A percentile compares a stretch with the other conserved stretches of the same genome.
These are phyloP conservation scores for Exaiptasia diaphana DNA, from an alignment of 64 coral and sea anemone genomes.

Conservation along the genomic window DNA sequence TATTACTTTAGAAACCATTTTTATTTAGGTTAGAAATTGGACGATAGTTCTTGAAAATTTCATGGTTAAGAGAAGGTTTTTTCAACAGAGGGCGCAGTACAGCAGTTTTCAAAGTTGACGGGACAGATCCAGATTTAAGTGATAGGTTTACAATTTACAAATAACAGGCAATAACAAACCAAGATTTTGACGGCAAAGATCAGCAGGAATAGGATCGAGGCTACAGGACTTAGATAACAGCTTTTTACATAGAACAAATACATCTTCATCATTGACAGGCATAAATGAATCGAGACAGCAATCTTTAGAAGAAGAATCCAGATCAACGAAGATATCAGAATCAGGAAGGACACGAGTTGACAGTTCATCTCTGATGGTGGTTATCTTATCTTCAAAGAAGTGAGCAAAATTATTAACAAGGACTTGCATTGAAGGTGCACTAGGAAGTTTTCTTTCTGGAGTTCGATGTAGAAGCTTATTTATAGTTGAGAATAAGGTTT, in stretches of 20 bases:
- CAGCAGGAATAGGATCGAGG: constrained; percentile 17
- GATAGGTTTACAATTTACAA: constrained; percentile 20
- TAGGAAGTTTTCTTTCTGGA: too few relatives aligned
- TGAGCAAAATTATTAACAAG: too few relatives aligned
- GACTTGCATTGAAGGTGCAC: too few relatives aligned
- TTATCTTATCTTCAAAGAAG: too few relatives aligned
- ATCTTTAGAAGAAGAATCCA: neutral
- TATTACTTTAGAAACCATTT: too few relatives aligned
- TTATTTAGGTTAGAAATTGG: constrained; percentile 16
- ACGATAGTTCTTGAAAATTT: too few relatives aligned
- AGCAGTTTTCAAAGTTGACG: constrained; percentile 3
- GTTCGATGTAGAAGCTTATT: too few relatives aligned
- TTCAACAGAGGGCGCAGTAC: neutral
- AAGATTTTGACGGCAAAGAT: neutral
- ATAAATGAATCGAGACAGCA: neutral
- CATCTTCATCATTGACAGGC: neutral
- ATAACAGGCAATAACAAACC: constrained; percentile 1
- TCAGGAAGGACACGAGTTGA: neutral
- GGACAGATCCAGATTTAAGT: constrained; percentile 2
- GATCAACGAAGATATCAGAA: neutral
- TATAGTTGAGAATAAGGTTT: too few relatives aligned
- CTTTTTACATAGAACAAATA: neutral
- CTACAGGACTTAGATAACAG: constrained; percentile 19
- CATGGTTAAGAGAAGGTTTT: constrained; percentile 26
- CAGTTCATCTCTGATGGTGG: neutral